A percentile compares a stretch with the other conserved stretches of the same genome.
phyloP scores from a whole-genome alignment of 2,888 invertebrate genomes.

The Tenthredo livida region DNA sequence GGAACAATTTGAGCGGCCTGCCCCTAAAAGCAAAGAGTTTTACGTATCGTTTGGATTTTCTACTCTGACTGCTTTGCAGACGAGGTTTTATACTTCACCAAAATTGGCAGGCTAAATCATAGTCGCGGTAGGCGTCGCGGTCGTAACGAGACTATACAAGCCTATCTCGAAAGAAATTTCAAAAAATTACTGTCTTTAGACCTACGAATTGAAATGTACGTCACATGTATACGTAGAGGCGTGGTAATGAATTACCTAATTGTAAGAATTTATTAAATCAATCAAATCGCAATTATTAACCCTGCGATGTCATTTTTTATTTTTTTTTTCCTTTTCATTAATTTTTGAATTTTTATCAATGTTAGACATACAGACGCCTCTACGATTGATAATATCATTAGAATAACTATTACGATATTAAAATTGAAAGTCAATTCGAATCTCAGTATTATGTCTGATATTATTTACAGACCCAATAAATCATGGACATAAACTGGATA shows the following conservation, averaged over 20 bases:
- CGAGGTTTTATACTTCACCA: not conserved
- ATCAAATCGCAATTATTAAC: constrained; percentile 12
- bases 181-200: constrained; percentile 2
- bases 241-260: constrained; percentile 16
- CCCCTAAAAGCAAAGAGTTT: constrained; percentile 1
- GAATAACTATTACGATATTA: not conserved
- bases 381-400: not conserved
- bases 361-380: not conserved
- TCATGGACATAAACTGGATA: not conserved
- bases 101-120: not conserved
- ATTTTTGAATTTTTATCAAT: constrained; percentile 7
- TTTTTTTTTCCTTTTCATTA: not conserved
- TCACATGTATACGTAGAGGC: constrained; percentile 25
- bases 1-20: constrained; percentile 41
- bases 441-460: not conserved
- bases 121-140: not conserved
- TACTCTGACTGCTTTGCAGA: constrained; percentile 4
- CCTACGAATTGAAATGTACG: constrained; percentile 3
- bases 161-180: not conserved
- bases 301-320: not conserved
- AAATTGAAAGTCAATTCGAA: not conserved
- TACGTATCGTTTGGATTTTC: constrained; percentile 3
- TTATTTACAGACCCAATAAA: not conserved
- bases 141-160: not conserved
- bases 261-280: constrained; percentile 10